These are phyloP conservation scores for Montipora capricornis DNA, from an alignment of 64 coral and sea anemone species.

Conservation along the genomic window DNA sequence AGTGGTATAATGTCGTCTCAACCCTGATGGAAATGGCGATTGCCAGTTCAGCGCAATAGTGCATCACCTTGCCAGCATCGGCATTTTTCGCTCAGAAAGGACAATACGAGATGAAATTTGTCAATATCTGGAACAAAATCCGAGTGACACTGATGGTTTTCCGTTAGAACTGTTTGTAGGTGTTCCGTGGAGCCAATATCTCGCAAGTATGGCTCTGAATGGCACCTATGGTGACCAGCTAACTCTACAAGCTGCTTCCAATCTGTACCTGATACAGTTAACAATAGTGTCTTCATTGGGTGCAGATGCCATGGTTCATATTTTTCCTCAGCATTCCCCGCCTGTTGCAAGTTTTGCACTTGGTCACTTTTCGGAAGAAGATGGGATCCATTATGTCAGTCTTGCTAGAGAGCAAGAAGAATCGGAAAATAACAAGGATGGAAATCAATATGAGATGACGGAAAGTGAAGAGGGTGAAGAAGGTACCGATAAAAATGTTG, in stretches of 20 bases:
- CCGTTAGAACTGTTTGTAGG: slow-evolving; percentile 46
- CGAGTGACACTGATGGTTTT: background rate
- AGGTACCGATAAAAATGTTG: no score
- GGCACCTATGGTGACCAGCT: slow-evolving; percentile 50
- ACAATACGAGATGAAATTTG: slow-evolving; percentile 34
- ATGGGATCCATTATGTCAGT: slow-evolving; percentile 32
- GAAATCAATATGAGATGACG: background rate
- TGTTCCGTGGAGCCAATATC: background rate
- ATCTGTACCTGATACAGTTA: background rate
- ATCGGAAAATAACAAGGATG: slow-evolving; percentile 4
- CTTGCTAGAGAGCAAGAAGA: slow-evolving; percentile 12
- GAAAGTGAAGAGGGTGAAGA: background rate
- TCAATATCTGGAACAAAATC: slow-evolving; percentile 19
- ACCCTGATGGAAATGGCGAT: slow-evolving; percentile 32
- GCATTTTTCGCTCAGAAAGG: background rate
- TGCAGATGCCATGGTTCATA: background rate
- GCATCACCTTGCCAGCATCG: slow-evolving; percentile 16
- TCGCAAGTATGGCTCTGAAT: slow-evolving; percentile 7
- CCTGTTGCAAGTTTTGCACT: slow-evolving; percentile 49
- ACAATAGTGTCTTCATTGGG: slow-evolving; percentile 24
- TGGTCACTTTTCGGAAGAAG: slow-evolving; percentile 40
- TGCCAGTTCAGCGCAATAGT: background rate
- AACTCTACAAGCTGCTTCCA: slow-evolving; percentile 29
- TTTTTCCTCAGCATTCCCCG: slow-evolving; percentile 24
- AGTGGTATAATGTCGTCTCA: slow-evolving; percentile 8